Percentiles rank a stretch among this genome's conserved stretches.
Evolutionary conservation across 2,888 invertebrate species (phyloP).

Genomic region (Lithophane leautieri): DNA sequence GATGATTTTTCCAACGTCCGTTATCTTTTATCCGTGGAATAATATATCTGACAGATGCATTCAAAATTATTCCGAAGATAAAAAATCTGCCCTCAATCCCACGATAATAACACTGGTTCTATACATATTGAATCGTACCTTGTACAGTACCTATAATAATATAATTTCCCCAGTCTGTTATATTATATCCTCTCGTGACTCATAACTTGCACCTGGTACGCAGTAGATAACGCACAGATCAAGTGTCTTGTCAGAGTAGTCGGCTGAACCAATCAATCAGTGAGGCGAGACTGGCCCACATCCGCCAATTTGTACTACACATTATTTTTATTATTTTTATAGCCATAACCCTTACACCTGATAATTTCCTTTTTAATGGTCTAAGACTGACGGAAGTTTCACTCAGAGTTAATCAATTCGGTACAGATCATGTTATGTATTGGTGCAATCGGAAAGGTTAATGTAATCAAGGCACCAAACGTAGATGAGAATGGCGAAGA

Average conservation of each 20-base stretch:
- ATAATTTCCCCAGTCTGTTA: not conserved
- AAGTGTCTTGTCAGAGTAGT: constrained; percentile 55
- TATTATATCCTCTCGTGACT: constrained; percentile 13
- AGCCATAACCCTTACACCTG: constrained; percentile 43
- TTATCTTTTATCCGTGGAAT: not conserved
- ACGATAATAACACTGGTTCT: not conserved
- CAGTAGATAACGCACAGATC: constrained; percentile 56
- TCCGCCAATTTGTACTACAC: constrained; percentile 69
- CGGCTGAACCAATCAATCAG: constrained; percentile 70
- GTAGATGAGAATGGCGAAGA: constrained; percentile 46
- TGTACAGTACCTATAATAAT: not conserved
- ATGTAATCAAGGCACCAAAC: constrained; percentile 41
- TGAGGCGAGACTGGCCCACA: constrained; percentile 65
- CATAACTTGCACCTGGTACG: constrained; percentile 30
- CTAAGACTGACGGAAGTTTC: constrained; percentile 54
- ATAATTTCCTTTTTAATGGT: constrained; percentile 53
- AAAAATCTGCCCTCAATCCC: no score
- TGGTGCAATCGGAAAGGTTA: constrained; percentile 56
- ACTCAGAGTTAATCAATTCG: constrained; percentile 49
- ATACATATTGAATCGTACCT: not conserved
- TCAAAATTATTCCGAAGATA: not conserved
- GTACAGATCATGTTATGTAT: constrained; percentile 44
- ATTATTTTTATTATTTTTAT: constrained; percentile 48
- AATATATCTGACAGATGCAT: not conserved
- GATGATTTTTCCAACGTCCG: no score